Evolutionary conservation across 1,140 invertebrate species (phyloP), one percentile per base, ranked within the genome.

Genomic region (Drosophila sp.): DNA sequence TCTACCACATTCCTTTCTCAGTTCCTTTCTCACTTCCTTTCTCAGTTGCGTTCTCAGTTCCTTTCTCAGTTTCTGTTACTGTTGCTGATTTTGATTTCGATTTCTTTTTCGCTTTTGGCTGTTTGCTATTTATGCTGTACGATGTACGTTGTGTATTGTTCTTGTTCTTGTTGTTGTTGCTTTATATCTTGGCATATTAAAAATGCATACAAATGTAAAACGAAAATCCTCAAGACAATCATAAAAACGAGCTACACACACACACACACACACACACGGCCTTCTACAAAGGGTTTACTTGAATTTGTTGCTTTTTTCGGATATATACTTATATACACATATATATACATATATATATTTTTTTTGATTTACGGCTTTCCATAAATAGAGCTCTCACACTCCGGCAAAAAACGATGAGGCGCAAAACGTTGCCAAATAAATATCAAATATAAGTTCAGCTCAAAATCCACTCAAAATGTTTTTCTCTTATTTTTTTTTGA

Each of bases 161-260:
- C 9, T 51, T 75, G 34, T 72, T 70, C 58, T 63, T 43, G 29
- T 29, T 64, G 51, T 73, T 80, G 45, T 80, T 81, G 59, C 61
- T 63, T 61, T 78, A 70, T 69, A 75, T 66, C 59, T 72, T 82
- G 71, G 43, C 67, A 89, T 83, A 87, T 87, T 87, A 80, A 89
- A 87, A 83, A 89, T 87, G 89, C 79, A 87, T 87, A 80, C 83
- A 87, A 67, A 89, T 89, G 76, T 89, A 87, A 89, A 87, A 89
- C 83, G 83, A 87, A 87, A 87, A 87, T 87, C 83, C 83, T 89
- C 83, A 87, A 87, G 83, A 87, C 83, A 87, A 87, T 89, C 83
- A 87, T 87, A 87, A 82, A 87, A 78, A 70, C 36, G 14, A 48
- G 38, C 32, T 25, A 8, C 27, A 34, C 36, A 61, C 13, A 54